phyloP scores from a whole-genome alignment of 2,888 invertebrate genomes.

The Anthoptus insignis region DNA sequence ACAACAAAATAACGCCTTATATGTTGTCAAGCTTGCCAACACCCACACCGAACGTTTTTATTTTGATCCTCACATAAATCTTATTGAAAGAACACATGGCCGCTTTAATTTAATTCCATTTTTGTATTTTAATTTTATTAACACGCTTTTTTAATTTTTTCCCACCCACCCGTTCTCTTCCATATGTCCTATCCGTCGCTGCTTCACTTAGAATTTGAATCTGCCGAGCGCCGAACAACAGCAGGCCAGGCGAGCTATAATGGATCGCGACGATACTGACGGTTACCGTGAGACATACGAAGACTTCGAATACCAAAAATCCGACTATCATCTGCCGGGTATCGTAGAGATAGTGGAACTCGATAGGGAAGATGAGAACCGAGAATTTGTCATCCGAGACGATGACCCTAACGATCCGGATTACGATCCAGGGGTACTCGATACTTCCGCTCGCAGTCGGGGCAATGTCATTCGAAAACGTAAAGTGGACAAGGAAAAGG shows the following conservation, averaged over 20 bases:
- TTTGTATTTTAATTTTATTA: constrained; percentile 81
- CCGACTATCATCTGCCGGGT: constrained; percentile 61
- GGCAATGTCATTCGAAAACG: constrained; percentile 75
- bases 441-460: constrained; percentile 71
- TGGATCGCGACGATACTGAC: constrained; percentile 69
- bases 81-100: constrained; percentile 58
- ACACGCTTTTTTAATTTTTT: constrained; percentile 87
- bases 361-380: constrained; percentile 56
- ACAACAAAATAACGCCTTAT: too few relatives aligned
- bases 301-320: constrained; percentile 69
- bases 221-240: constrained; percentile 74
- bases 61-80: constrained; percentile 49
- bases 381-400: constrained; percentile 61
- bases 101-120: constrained; percentile 71
- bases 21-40: constrained; percentile 72
- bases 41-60: constrained; percentile 53
- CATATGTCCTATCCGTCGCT: constrained; percentile 70
- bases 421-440: constrained; percentile 60
- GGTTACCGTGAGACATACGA: constrained; percentile 66
- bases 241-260: constrained; percentile 61
- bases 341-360: constrained; percentile 76
- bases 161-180: constrained; percentile 74
- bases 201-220: constrained; percentile 82
- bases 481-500: constrained; percentile 67
- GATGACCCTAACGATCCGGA: constrained; percentile 68